Base-by-base conservation (phyloP, 2,797 vertebrate genomes). In the Molossus alvarezi region DNA sequence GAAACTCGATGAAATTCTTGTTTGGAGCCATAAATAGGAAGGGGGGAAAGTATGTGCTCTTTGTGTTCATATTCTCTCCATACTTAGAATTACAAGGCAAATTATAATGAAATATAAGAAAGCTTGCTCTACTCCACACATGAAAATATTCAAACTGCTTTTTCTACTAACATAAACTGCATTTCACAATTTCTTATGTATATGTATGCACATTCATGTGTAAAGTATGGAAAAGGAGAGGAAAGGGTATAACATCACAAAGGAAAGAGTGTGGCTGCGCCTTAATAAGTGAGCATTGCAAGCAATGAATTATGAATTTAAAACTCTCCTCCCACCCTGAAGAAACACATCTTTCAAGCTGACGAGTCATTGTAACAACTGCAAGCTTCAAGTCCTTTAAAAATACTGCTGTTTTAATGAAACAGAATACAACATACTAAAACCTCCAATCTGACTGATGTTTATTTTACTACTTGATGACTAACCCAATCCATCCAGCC, bases 291-390 rank as follows among this genome's bases (percentile, higher is more conserved):
- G 93, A 96, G 82, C 73, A 82, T 58, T 62, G 23, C 69, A 86
- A 79, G 73, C 91, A 96, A 86, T 97, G 73, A 97, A 95, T 96
- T 96, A 96, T 93, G 87, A 96, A 97, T 93, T 96, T 95, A 86
- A 94, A 96, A 93, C 33, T 96, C 76, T 95, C 95, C 93, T 93
- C 91, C 92, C 81, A 72, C 91, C 94, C 95, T 96, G 82, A 95
- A 97, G 95, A 96, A 97, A 97, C 72, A 88, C 95, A 97, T 96
- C 95, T 97, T 95, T 97, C 95, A 97, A 87, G 69, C 41, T 93
- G 95, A 97, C 25, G 41, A 96, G 88, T 97, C 90, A 85, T 33
- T 92, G 88, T 69, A 93, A 96, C 81, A 88, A 92, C 64, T 29
- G 45, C 29, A 48, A 96, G 95, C 84, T 95, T 93, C 83, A 37